Percentiles rank a stretch among this genome's conserved stretches.
phyloP scores from a whole-genome alignment of 2,797 vertebrate species.

The Falco concolor region DNA sequence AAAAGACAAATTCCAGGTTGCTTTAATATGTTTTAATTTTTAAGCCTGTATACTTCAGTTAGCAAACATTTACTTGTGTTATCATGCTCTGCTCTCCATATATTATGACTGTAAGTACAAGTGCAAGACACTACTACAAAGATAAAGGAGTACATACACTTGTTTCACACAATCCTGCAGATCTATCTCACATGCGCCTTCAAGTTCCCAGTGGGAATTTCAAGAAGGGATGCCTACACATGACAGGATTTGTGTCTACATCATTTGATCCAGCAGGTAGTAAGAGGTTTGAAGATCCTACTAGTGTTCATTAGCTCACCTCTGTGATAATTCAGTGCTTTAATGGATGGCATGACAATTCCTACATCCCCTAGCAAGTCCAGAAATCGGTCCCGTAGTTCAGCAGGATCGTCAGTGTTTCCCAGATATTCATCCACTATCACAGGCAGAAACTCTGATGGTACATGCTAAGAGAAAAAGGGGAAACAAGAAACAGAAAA shows the following conservation, averaged over 20 bases:
- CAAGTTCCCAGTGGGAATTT: background rate
- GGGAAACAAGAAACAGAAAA: background rate
- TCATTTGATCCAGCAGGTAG: background rate
- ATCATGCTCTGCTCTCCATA: background rate
- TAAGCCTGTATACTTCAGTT: background rate
- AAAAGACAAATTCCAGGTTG: background rate
- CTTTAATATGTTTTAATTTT: background rate
- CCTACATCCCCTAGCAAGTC: constrained; percentile 73
- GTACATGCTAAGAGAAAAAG: background rate
- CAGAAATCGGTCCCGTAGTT: constrained; percentile 69
- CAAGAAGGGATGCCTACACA: background rate
- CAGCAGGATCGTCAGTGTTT: constrained; percentile 63
- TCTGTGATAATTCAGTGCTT: constrained; percentile 72
- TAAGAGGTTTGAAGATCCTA: background rate
- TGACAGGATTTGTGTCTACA: background rate
- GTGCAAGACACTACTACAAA: background rate
- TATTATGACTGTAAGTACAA: background rate
- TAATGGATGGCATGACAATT: constrained; percentile 74
- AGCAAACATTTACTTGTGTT: background rate
- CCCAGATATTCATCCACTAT: constrained; percentile 75
- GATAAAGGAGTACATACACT: background rate
- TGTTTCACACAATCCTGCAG: background rate
- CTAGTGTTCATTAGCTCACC: constrained; percentile 66
- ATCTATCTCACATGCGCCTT: background rate
- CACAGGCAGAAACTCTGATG: constrained; percentile 8